A percentile compares a stretch with the other conserved stretches of the same genome.
These are phyloP conservation scores for Petrophora chlorosata DNA, from an alignment of 2,888 invertebrate species.

Conservation along the genomic window DNA sequence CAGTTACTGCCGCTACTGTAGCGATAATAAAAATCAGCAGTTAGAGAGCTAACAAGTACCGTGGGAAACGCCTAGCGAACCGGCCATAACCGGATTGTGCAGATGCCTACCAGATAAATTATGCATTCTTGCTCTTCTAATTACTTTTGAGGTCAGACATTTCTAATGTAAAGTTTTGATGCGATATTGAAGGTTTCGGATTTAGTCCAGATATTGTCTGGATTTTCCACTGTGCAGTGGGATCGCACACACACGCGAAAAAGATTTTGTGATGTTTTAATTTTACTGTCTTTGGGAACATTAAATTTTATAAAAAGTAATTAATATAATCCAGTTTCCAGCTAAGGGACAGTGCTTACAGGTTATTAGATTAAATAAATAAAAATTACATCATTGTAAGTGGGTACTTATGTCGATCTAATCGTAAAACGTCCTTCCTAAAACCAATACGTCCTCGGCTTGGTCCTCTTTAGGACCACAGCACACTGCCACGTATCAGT, in stretches of 20 bases:
- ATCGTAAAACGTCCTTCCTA: too few relatives aligned
- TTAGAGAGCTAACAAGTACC: slow-evolving; percentile 39
- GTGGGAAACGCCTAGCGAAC: slow-evolving; percentile 37
- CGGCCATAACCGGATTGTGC: slow-evolving; percentile 33
- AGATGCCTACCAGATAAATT: slow-evolving; percentile 34
- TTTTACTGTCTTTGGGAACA: not conserved
- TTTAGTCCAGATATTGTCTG: slow-evolving; percentile 18
- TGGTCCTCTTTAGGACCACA: too few relatives aligned
- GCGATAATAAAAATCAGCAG: slow-evolving; percentile 31
- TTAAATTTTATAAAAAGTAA: too few relatives aligned
- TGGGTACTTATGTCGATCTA: too few relatives aligned
- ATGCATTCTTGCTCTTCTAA: slow-evolving; percentile 40
- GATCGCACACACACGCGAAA: too few relatives aligned
- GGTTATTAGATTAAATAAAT: too few relatives aligned
- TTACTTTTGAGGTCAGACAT: slow-evolving; percentile 38
- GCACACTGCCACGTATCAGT: too few relatives aligned
- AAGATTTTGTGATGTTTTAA: not conserved
- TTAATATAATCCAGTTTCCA: too few relatives aligned
- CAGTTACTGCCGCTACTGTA: slow-evolving; percentile 9
- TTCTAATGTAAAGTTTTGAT: slow-evolving; percentile 31
- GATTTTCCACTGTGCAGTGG: slow-evolving; percentile 3
- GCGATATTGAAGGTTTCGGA: slow-evolving; percentile 31
- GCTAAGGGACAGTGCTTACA: too few relatives aligned
- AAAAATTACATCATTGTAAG: too few relatives aligned
- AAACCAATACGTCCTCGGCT: too few relatives aligned